Evolutionary conservation across 2,797 vertebrate genomes (phyloP).

Genomic region (Antrozous pallidus): DNA sequence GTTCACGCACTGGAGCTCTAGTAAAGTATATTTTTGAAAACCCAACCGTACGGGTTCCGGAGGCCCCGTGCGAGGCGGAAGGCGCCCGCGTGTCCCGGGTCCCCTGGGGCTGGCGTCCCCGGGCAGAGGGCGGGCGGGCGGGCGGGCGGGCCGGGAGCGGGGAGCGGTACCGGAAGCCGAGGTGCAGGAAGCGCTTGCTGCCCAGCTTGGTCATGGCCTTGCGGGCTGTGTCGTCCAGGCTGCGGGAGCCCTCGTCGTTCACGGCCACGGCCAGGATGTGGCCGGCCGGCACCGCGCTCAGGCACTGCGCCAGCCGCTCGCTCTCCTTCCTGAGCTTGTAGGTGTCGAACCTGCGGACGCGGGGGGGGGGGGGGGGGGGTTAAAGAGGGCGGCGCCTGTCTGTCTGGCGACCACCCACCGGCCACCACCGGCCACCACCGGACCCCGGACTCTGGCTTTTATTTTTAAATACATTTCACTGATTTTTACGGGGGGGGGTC

Average conservation of each 20-base stretch:
- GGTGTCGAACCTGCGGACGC: conserved; percentile 91
- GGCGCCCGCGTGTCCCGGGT: too few species aligned
- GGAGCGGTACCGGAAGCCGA: too few species aligned
- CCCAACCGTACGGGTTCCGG: too few species aligned
- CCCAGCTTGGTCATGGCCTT: conserved; percentile 90
- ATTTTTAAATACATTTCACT: too few species aligned
- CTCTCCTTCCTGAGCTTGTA: conserved; percentile 93
- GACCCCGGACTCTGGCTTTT: not conserved
- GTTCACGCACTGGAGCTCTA: too few species aligned
- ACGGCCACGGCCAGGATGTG: conserved; percentile 90
- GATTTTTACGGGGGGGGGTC: too few species aligned
- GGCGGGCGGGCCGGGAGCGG: too few species aligned
- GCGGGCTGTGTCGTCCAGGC: conserved; percentile 92
- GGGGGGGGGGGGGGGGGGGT: not conserved
- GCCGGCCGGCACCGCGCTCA: conserved; percentile 87
- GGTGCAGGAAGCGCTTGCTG: conserved; percentile 90
- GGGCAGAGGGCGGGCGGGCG: not conserved
- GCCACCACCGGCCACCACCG: too few species aligned
- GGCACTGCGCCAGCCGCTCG: conserved; percentile 88
- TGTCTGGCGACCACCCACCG: not conserved
- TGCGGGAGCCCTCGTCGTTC: conserved; percentile 96
- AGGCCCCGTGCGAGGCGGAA: accelerated
- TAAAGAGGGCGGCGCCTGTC: not conserved
- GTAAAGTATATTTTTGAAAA: too few species aligned
- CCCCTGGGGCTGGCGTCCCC: too few species aligned